Evolutionary conservation across 2,797 vertebrate species (phyloP).

Genomic region (Phataginus tetradactyla): DNA sequence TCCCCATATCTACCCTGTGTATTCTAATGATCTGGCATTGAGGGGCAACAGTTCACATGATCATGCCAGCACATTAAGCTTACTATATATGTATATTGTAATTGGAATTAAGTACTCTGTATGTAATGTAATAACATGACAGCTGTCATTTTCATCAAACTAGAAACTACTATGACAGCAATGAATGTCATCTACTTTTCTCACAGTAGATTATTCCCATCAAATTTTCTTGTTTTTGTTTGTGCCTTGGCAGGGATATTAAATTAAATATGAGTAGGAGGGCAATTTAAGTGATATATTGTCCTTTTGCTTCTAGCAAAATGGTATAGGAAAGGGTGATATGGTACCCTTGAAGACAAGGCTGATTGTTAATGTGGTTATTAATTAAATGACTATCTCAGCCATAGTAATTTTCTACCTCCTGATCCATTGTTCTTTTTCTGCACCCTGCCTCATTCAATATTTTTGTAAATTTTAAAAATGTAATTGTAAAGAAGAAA

Average conservation of each 20-base stretch:
- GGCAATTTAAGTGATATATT: neutral
- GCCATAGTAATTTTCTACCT: neutral
- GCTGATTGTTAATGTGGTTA: neutral
- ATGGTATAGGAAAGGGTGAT: neutral
- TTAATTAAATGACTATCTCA: neutral
- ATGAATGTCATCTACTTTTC: neutral
- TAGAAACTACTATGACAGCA: neutral
- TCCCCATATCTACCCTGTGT: too few species aligned
- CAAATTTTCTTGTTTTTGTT: neutral
- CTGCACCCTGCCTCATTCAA: neutral
- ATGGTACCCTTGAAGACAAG: neutral
- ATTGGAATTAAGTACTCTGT: neutral
- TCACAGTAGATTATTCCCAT: neutral
- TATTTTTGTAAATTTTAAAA: neutral
- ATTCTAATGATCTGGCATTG: neutral
- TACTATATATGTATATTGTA: neutral
- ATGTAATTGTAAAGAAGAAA: neutral
- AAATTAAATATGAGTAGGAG: neutral
- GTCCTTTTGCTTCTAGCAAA: neutral
- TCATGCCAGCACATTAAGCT: neutral
- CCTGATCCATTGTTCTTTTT: neutral
- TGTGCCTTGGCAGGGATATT: neutral
- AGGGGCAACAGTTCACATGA: neutral
- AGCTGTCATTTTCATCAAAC: neutral
- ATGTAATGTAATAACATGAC: neutral